These are phyloP conservation scores for Onchidella celtica DNA, from an alignment of 2,888 invertebrate genomes.

Conservation along the genomic window DNA sequence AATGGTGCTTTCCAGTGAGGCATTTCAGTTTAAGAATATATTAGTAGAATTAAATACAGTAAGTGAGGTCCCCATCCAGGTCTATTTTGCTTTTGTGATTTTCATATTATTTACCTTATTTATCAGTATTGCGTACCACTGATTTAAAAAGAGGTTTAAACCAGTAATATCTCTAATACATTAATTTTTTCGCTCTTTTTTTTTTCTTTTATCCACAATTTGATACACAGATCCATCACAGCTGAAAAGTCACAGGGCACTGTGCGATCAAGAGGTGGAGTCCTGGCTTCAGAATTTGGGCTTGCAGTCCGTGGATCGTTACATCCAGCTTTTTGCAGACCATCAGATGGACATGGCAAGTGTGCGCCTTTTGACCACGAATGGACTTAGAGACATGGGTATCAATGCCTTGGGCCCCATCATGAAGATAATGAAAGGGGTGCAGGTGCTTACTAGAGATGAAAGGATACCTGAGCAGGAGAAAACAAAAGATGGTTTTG, in stretches of 20 bases:
- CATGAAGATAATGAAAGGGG: conserved; percentile 70
- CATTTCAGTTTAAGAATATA: too few species aligned
- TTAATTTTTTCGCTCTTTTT: neutral
- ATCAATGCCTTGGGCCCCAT: conserved; percentile 69
- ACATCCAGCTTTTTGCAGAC: conserved; percentile 68
- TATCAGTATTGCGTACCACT: too few species aligned
- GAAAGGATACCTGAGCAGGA: neutral
- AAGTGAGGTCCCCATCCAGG: too few species aligned
- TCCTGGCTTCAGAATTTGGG: conserved; percentile 56
- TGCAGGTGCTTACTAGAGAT: conserved; percentile 52
- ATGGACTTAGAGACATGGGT: conserved; percentile 71
- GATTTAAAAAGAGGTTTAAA: too few species aligned
- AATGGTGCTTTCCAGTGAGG: too few species aligned
- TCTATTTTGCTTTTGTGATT: too few species aligned
- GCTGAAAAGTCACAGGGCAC: neutral
- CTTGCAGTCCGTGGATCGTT: conserved; percentile 64
- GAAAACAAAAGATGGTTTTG: too few species aligned
- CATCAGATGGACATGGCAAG: conserved; percentile 73
- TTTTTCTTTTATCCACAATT: neutral
- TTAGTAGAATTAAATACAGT: too few species aligned
- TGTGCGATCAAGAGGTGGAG: conserved; percentile 32
- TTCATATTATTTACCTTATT: too few species aligned
- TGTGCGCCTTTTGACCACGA: conserved; percentile 64
- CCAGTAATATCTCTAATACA: too few species aligned
- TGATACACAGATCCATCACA: neutral